Evolutionary conservation across 2,113 vertebrate genomes (phyloP).

Genomic region (Manacus vitellinus): DNA sequence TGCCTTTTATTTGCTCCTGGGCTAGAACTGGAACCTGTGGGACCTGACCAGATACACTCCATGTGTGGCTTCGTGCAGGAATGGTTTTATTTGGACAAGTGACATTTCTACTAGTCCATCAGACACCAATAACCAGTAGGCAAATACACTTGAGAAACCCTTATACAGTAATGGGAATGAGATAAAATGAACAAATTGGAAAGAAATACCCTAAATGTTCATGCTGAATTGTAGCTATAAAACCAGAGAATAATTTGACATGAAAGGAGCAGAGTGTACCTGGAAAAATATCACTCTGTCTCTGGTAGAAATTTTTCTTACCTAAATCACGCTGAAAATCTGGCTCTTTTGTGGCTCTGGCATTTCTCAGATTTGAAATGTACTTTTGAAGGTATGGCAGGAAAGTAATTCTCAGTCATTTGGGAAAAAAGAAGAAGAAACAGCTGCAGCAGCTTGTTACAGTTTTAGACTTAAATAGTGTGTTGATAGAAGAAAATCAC

Average conservation of each 20-base stretch:
- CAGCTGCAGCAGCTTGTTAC: slow-evolving; percentile 20
- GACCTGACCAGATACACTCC: neutral
- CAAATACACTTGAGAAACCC: neutral
- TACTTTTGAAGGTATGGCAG: neutral
- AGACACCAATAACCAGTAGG: neutral
- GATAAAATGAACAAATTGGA: neutral
- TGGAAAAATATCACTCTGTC: neutral
- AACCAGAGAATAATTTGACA: neutral
- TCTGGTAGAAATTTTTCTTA: neutral
- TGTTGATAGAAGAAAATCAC: neutral
- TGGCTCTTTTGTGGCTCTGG: neutral
- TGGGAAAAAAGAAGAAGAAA: neutral
- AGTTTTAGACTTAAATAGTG: neutral
- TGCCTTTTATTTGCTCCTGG: neutral
- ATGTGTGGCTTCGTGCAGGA: rapidly evolving
- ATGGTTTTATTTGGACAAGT: rapidly evolving
- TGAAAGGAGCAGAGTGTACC: slow-evolving; percentile 10
- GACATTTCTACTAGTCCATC: neutral
- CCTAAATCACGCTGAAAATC: slow-evolving; percentile 8
- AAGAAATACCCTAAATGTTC: neutral
- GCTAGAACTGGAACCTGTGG: neutral
- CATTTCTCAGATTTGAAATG: neutral
- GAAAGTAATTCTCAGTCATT: neutral
- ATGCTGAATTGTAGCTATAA: neutral
- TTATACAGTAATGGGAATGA: neutral